These are phyloP conservation scores for Epistrophella euchroma DNA, from an alignment of 2,888 invertebrate genomes.

Conservation along the genomic window DNA sequence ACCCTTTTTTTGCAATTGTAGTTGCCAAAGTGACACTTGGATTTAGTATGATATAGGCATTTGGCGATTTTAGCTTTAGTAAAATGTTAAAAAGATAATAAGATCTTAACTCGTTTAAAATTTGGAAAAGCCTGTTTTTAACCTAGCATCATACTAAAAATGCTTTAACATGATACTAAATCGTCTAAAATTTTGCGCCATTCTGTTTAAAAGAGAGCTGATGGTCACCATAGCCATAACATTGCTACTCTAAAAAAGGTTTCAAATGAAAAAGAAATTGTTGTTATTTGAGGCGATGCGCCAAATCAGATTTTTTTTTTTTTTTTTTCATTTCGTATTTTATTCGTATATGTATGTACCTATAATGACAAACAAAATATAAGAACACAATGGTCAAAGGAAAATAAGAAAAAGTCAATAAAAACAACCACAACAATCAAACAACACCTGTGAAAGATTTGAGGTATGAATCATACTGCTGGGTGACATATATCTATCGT, in stretches of 20 bases:
- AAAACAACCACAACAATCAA: neutral
- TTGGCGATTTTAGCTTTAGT: too few relatives aligned
- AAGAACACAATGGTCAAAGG: slow-evolving; percentile 6
- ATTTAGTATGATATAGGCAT: too few relatives aligned
- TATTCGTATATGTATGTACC: neutral
- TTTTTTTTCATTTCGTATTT: neutral
- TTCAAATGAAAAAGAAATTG: slow-evolving; percentile 2
- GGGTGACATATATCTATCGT: slow-evolving; percentile 41
- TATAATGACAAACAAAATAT: neutral
- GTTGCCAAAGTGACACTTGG: too few relatives aligned
- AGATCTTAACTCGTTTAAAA: too few relatives aligned
- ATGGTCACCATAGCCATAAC: neutral
- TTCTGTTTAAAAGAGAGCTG: neutral
- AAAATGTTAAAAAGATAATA: too few relatives aligned
- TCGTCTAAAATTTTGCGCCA: too few relatives aligned
- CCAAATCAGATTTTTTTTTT: slow-evolving; percentile 2
- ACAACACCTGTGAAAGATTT: slow-evolving; percentile 19
- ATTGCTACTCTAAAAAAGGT: neutral
- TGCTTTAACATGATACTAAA: too few relatives aligned
- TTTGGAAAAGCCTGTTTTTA: too few relatives aligned
- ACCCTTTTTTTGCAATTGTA: too few relatives aligned
- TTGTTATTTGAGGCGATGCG: slow-evolving; percentile 10
- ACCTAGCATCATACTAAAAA: too few relatives aligned
- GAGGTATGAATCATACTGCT: slow-evolving; percentile 42
- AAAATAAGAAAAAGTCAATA: slow-evolving; percentile 9